Evolutionary conservation across 2,113 vertebrate genomes (phyloP).

Genomic region (Charina bottae): DNA sequence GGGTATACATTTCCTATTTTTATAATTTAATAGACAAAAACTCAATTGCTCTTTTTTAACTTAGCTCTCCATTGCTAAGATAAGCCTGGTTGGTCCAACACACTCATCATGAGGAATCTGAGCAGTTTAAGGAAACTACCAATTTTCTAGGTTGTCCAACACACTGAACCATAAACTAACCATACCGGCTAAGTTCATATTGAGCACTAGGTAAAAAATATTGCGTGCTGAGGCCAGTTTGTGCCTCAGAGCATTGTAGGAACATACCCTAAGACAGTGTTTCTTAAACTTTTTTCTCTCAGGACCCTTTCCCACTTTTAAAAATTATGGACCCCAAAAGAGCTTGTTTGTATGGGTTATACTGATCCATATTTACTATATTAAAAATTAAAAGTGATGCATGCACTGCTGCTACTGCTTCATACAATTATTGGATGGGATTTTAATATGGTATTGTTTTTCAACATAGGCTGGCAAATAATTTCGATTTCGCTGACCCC

Average conservation of each 20-base stretch:
- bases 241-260: background rate
- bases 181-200: background rate
- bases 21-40: background rate
- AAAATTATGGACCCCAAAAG: background rate
- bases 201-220: background rate
- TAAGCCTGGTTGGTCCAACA: background rate
- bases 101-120: background rate
- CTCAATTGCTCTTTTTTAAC: background rate
- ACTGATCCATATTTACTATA: background rate
- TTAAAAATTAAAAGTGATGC: background rate
- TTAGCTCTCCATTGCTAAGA: background rate
- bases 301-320: background rate
- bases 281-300: background rate
- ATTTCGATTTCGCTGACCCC: background rate
- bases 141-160: background rate
- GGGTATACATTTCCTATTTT: background rate
- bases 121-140: background rate
- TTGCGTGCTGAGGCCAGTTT: background rate
- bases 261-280: background rate
- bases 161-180: background rate
- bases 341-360: background rate
- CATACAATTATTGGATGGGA: background rate
- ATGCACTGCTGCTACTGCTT: background rate
- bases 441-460: background rate
- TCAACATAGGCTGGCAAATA: background rate